Conservation (phyloP, 2,888 invertebrate species). For the Hydriomena furcata region DNA sequence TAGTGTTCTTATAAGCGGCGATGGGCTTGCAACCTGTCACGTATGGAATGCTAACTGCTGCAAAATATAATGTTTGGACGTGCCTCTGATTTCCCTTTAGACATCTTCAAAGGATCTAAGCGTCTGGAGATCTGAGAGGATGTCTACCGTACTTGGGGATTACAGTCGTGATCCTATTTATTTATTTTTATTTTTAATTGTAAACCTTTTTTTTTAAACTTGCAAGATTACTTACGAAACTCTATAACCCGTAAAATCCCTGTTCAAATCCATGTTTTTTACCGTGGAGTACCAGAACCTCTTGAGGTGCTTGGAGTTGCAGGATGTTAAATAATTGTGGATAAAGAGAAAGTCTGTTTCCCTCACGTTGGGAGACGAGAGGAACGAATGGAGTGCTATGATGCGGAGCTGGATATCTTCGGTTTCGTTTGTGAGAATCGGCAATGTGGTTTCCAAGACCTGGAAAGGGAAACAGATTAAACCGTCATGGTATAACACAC, state of each 20-base stretch:
- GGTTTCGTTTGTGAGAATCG: constrained; percentile 86
- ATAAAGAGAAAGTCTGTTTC: constrained; percentile 87
- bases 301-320: constrained; percentile 85
- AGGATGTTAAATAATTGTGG: constrained; percentile 86
- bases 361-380: constrained; percentile 83
- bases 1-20: too few relatives aligned
- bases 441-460: constrained; percentile 83
- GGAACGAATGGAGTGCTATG: constrained; percentile 85
- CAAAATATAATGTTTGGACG: too few relatives aligned
- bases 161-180: too few relatives aligned
- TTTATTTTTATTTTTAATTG: too few relatives aligned
- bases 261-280: constrained; percentile 86
- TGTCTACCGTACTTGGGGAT: too few relatives aligned
- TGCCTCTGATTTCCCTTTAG: too few relatives aligned
- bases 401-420: constrained; percentile 87
- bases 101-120: too few relatives aligned
- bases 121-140: too few relatives aligned
- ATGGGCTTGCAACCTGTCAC: too few relatives aligned
- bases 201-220: too few relatives aligned
- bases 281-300: constrained; percentile 89
- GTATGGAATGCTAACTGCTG: too few relatives aligned
- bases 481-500: too few relatives aligned
- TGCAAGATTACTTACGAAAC: constrained; percentile 81
- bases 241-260: constrained; percentile 85
- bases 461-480: constrained; percentile 39